Percentiles rank a stretch among this genome's conserved stretches.
These are phyloP conservation scores for Acrocyrtus sp. DNA, from an alignment of 2,888 invertebrate genomes.

Conservation along the genomic window DNA sequence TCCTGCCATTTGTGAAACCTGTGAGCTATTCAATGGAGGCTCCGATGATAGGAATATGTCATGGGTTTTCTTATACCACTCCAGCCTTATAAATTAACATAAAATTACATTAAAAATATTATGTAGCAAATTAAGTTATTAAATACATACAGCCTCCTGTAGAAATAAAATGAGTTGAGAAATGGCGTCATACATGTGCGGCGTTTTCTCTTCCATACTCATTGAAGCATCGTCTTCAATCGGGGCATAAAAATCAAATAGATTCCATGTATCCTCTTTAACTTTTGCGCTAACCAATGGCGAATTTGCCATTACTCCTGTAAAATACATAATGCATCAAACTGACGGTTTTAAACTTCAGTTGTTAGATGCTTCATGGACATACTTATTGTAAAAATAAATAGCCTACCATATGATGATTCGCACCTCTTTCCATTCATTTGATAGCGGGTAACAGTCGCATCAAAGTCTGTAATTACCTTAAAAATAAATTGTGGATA, in stretches of 20 bases:
- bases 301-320: slow-evolving; percentile 79
- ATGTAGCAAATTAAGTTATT: background rate
- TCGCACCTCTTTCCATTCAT: slow-evolving; percentile 77
- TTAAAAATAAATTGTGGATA: slow-evolving; percentile 66
- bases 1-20: slow-evolving; percentile 50
- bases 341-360: slow-evolving; percentile 3
- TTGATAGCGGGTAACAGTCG: slow-evolving; percentile 84
- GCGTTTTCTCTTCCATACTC: slow-evolving; percentile 76
- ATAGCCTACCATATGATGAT: slow-evolving; percentile 81
- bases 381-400: too few relatives aligned
- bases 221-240: slow-evolving; percentile 85
- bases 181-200: slow-evolving; percentile 68
- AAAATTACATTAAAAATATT: background rate
- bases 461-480: slow-evolving; percentile 90
- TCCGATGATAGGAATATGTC: slow-evolving; percentile 61
- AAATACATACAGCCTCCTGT: background rate
- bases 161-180: background rate
- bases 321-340: slow-evolving; percentile 50
- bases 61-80: slow-evolving; percentile 59
- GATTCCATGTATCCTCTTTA: slow-evolving; percentile 71
- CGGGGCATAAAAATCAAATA: slow-evolving; percentile 80
- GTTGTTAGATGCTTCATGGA: too few relatives aligned
- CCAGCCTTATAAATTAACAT: slow-evolving; percentile 21
- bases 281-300: slow-evolving; percentile 76
- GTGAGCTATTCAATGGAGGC: slow-evolving; percentile 28